These are phyloP conservation scores for Microctenopoma lineatum DNA, from an alignment of 2,797 vertebrate species.

Conservation along the genomic window DNA sequence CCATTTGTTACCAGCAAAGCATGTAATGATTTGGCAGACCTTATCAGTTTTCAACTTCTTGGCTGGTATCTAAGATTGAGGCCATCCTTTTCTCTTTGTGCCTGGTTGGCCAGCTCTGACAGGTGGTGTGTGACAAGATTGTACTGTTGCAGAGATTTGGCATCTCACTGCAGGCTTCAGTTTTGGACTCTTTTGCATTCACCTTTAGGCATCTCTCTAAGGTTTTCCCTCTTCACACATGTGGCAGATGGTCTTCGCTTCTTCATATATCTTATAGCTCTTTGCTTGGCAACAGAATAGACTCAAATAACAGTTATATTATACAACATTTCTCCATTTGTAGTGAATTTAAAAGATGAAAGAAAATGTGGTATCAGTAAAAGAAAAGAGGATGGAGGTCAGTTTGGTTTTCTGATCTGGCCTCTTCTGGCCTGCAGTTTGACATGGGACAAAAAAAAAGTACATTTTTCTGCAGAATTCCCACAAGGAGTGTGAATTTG, in stretches of 20 bases:
- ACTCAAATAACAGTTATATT: background rate
- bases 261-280: slow-evolving; percentile 90
- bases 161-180: background rate
- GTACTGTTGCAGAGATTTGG: slow-evolving; percentile 53
- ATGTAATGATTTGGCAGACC: slow-evolving; percentile 64
- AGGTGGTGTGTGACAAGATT: slow-evolving; percentile 80
- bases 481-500: slow-evolving; percentile 91
- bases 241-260: slow-evolving; percentile 91
- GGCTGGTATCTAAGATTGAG: slow-evolving; percentile 75
- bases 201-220: slow-evolving; percentile 87
- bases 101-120: slow-evolving; percentile 77
- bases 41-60: slow-evolving; percentile 85
- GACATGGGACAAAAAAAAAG: slow-evolving; percentile 89
- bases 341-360: background rate
- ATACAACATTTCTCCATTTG: background rate
- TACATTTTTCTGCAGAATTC: slow-evolving; percentile 90
- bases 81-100: slow-evolving; percentile 81
- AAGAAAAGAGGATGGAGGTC: slow-evolving; percentile 89
- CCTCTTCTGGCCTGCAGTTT: slow-evolving; percentile 83
- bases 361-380: slow-evolving; percentile 82
- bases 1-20: background rate
- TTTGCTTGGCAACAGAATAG: slow-evolving; percentile 87
- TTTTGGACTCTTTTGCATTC: slow-evolving; percentile 86
- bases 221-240: slow-evolving; percentile 88
- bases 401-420: slow-evolving; percentile 85